phyloP scores from a whole-genome alignment of 2,113 vertebrate species.

The Ailurus styani region DNA sequence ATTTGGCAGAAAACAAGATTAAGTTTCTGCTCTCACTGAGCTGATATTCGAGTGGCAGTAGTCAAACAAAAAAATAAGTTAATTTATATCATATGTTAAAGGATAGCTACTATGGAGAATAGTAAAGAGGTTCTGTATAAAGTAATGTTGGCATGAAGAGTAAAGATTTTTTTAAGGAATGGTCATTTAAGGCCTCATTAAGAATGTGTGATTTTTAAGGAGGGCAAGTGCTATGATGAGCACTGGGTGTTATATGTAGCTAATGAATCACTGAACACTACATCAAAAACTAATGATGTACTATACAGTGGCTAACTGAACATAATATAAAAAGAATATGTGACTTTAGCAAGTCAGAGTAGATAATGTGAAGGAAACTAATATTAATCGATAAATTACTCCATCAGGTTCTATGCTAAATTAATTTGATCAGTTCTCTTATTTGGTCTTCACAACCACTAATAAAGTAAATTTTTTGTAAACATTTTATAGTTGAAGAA shows the following conservation, averaged over 20 bases:
- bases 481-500: background rate
- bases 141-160: background rate
- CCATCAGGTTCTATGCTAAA: background rate
- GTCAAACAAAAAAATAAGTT: background rate
- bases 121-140: background rate
- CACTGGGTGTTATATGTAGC: too few species aligned
- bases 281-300: too few species aligned
- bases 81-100: background rate
- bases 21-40: background rate
- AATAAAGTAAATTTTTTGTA: background rate
- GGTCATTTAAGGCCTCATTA: background rate
- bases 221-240: too few species aligned
- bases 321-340: background rate
- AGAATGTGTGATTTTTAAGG: background rate
- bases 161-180: background rate
- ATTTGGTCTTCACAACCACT: background rate
- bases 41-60: background rate
- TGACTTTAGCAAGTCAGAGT: background rate
- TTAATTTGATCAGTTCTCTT: background rate
- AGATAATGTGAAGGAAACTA: background rate
- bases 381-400: background rate
- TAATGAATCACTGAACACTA: too few species aligned
- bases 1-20: background rate
- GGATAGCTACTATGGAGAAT: background rate
- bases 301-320: too few species aligned